A percentile compares a stretch with the other conserved stretches of the same genome.
phyloP scores from a whole-genome alignment of 2,888 invertebrate species.

The Epicampocera succincta region DNA sequence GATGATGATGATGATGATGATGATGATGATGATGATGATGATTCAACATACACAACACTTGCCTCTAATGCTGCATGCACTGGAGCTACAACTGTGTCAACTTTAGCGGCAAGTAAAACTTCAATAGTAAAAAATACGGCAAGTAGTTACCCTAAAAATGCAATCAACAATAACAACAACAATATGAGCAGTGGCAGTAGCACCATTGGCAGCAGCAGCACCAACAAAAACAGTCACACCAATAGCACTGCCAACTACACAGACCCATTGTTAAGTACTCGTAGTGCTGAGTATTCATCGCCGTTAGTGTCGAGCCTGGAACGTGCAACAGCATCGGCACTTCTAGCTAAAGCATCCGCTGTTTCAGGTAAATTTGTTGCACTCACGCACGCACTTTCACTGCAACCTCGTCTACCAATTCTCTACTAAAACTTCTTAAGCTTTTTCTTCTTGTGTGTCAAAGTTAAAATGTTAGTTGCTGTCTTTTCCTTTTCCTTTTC shows the following conservation, averaged over 20 bases:
- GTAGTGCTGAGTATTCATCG: constrained; percentile 51
- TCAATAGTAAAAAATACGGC: constrained; percentile 5
- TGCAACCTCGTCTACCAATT: constrained; percentile 33
- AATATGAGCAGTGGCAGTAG: constrained; percentile 16
- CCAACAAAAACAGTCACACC: constrained; percentile 70
- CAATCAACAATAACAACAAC: constrained; percentile 45
- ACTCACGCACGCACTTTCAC: constrained; percentile 28
- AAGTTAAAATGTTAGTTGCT: constrained; percentile 37
- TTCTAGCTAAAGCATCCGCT: constrained; percentile 64
- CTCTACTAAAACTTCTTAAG: constrained; percentile 7
- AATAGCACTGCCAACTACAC: constrained; percentile 67
- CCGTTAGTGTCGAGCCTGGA: constrained; percentile 59
- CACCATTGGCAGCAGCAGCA: background rate
- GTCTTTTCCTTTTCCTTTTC: constrained; percentile 23
- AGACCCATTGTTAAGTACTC: constrained; percentile 74
- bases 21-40: constrained; percentile 52
- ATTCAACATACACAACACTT: constrained; percentile 35
- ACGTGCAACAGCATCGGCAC: constrained; percentile 64
- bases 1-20: constrained; percentile 55
- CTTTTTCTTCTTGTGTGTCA: constrained; percentile 11
- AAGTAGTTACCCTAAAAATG: constrained; percentile 19
- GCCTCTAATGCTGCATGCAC: constrained; percentile 8
- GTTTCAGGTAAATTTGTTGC: constrained; percentile 72
- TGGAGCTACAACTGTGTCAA: constrained; percentile 19
- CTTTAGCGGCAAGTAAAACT: background rate